Evolutionary conservation across 1,140 invertebrate species (phyloP).

Genomic region (Parapsyche elsis): DNA sequence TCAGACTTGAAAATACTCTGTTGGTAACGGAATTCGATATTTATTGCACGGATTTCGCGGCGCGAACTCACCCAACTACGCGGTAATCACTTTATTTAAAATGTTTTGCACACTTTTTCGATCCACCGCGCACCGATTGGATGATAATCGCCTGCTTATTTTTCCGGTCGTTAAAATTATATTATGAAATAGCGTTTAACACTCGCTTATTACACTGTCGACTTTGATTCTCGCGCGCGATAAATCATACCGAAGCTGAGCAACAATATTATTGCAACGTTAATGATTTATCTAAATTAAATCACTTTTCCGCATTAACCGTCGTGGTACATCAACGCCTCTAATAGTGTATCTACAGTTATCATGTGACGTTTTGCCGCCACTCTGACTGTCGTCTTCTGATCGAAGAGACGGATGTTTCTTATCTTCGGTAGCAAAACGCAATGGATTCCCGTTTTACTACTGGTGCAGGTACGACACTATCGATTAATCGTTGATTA

Average conservation of each 20-base stretch:
- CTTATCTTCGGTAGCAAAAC: conserved; percentile 41
- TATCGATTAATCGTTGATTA: too few relatives aligned
- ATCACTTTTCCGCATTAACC: conserved; percentile 21
- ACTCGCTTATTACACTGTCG: conserved; percentile 24
- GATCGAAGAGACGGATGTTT: conserved; percentile 43
- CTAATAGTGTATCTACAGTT: conserved; percentile 6
- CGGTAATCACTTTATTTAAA: background rate
- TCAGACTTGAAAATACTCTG: background rate
- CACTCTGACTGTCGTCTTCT: background rate
- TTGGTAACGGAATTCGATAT: conserved; percentile 5
- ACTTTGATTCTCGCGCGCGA: background rate
- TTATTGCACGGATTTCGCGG: background rate
- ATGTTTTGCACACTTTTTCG: background rate
- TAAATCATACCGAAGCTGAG: conserved; percentile 7
- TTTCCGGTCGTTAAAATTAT: conserved; percentile 11
- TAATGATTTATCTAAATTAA: conserved; percentile 25
- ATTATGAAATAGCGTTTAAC: conserved; percentile 4
- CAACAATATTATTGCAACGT: conserved; percentile 18
- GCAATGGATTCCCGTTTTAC: conserved; percentile 30
- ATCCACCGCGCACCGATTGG: background rate
- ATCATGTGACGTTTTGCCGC: background rate
- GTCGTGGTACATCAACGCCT: conserved; percentile 9
- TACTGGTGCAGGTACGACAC: background rate
- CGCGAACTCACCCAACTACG: conserved; percentile 5
- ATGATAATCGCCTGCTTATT: background rate